A percentile compares a stretch with the other conserved stretches of the same genome.
Conservation (phyloP, 92 coral and sea anemone species). For the Siderastrea siderea region DNA sequence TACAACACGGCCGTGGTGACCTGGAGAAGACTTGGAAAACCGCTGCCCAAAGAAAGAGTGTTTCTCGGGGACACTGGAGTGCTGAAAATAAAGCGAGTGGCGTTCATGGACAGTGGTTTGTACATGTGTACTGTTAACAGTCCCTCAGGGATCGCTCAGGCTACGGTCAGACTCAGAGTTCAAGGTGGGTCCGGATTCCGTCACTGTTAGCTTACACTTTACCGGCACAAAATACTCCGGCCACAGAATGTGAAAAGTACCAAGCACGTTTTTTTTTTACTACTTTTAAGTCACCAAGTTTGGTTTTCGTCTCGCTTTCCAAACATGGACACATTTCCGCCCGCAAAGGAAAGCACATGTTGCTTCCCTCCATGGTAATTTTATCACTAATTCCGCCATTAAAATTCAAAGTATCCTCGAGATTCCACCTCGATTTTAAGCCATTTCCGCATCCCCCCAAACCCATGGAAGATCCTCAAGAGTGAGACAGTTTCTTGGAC, state of each 20-base stretch:
- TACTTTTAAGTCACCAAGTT: neutral
- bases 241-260: too few relatives aligned
- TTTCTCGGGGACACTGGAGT: slow-evolving; percentile 47
- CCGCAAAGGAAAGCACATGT: too few relatives aligned
- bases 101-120: slow-evolving; percentile 40
- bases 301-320: neutral
- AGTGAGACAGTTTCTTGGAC: too few relatives aligned
- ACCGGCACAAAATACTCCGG: too few relatives aligned
- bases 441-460: too few relatives aligned
- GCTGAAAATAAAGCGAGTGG: slow-evolving; percentile 47
- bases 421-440: too few relatives aligned
- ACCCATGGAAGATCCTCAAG: too few relatives aligned
- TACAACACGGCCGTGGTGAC: slow-evolving; percentile 52
- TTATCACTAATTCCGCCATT: too few relatives aligned
- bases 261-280: too few relatives aligned
- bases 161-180: slow-evolving; percentile 57
- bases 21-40: slow-evolving; percentile 65
- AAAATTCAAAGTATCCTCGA: too few relatives aligned
- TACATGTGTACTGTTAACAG: slow-evolving; percentile 75
- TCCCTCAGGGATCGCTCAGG: slow-evolving; percentile 58
- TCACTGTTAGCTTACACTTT: neutral
- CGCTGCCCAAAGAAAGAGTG: slow-evolving; percentile 22
- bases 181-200: slow-evolving; percentile 31
- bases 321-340: neutral
- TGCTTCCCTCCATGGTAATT: too few relatives aligned